These are phyloP conservation scores for Ceramica pisi DNA, from an alignment of 2,888 invertebrate genomes.

Conservation along the genomic window DNA sequence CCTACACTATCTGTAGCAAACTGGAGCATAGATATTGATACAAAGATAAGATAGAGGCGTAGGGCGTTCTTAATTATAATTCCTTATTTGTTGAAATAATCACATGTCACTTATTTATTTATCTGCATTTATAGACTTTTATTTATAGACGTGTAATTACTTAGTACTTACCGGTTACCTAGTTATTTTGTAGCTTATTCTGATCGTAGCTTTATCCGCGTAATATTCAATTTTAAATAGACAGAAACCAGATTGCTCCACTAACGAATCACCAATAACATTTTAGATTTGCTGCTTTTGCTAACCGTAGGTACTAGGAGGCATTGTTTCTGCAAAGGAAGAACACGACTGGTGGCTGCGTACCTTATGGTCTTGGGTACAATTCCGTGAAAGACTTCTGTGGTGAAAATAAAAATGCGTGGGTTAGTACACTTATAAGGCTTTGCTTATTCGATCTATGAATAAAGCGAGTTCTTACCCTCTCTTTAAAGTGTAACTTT, in stretches of 20 bases:
- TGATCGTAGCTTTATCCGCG: slow-evolving; percentile 1
- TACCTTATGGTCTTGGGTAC: neutral
- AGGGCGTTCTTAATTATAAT: slow-evolving; percentile 68
- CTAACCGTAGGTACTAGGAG: neutral
- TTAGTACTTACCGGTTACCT: neutral
- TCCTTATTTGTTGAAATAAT: slow-evolving; percentile 45
- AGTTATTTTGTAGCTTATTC: neutral
- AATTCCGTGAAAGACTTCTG: neutral
- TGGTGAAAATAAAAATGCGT: neutral
- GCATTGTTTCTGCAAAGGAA: neutral
- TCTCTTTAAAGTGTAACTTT: neutral
- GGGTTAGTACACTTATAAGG: neutral
- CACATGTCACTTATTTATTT: slow-evolving; percentile 6
- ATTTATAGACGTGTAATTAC: neutral
- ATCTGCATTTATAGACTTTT: slow-evolving; percentile 13
- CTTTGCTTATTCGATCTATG: neutral
- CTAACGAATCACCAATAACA: slow-evolving; percentile 3
- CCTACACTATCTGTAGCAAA: slow-evolving; percentile 79
- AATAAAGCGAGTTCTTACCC: neutral
- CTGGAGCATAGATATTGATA: slow-evolving; percentile 79
- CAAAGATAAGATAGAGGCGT: slow-evolving; percentile 76
- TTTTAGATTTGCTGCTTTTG: slow-evolving; percentile 1
- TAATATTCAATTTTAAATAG: slow-evolving; percentile 2
- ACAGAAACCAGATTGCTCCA: neutral
- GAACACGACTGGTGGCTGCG: neutral